Base-by-base conservation (phyloP, 2,888 invertebrate species). In the Amitus sp. region DNA sequence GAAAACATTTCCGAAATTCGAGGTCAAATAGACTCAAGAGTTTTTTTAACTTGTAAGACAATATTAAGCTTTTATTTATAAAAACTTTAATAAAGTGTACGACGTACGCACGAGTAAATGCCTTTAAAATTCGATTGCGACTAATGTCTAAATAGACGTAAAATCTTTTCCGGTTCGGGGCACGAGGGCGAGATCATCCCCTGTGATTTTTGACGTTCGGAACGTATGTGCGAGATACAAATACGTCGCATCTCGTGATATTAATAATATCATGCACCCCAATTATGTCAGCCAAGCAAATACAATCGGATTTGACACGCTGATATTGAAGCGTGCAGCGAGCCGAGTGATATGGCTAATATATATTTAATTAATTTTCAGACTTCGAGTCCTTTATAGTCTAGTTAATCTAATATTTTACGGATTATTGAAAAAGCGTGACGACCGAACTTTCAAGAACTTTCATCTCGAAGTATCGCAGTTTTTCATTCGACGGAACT, bases 261-360 rank as follows among this genome's bases (percentile, higher is more conserved):
- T 76, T 70, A 73, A 72, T 79, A 79, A 79, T 72, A 70, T 75
- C 75, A 76, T 78, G 76, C 78, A 76, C 75, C 79, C 80, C 62
- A 56, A 65, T 37, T 37, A 37, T 67, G 66, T 69, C 67, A 63
- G 42, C 37, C 67, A 60, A 68, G 66, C 75, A 73, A 73, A 73
- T 70, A 73, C 47, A 68, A 73, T 74, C 68, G 65, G 70, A 78
- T 78, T 77, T 66, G 76, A 74, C 68, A 71, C 72, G 74, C 67
- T 47, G 53, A 71, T 69, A 76, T 71, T 65, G 70, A 64, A 56
- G 63, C 70, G 71, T 66, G 71, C 67, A 66, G 55, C 47, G 56
- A 68, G 73, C 73, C 70, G 73, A 80, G 75, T 76, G 75, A 79
- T 67, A 74, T 72, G 69, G 60, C 73, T 81, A 81, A 80, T 81